Evolutionary conservation across 2,888 invertebrate genomes (phyloP).

Genomic region (Pristionchus entomophagus): DNA sequence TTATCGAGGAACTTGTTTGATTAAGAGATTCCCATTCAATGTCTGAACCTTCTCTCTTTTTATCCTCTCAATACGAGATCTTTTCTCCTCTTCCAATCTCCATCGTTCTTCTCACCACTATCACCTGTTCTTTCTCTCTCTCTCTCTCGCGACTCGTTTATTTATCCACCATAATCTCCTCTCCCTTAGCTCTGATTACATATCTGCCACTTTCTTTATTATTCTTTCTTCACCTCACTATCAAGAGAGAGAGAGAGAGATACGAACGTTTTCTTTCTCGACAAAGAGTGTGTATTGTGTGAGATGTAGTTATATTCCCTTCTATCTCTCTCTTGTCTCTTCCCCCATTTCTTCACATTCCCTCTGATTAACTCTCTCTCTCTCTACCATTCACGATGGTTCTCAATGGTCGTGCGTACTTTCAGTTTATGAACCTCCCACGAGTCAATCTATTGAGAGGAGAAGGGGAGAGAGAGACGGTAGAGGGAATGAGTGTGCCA

Average conservation of each 20-base stretch:
- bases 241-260: neutral
- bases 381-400: neutral
- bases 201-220: neutral
- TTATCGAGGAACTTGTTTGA: neutral
- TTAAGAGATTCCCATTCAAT: neutral
- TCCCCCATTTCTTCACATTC: neutral
- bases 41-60: slow-evolving; percentile 2
- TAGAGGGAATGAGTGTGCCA: neutral
- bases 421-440: neutral
- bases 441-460: neutral
- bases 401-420: neutral
- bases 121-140: neutral
- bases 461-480: neutral
- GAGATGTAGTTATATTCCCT: neutral
- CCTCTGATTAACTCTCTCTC: neutral
- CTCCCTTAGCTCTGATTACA: neutral
- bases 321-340: neutral
- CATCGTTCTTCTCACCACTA: neutral
- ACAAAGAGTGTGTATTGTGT: neutral
- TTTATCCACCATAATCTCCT: neutral
- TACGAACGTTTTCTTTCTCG: neutral
- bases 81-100: neutral
- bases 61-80: neutral
- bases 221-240: neutral
- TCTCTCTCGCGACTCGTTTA: neutral